Conservation (phyloP, 1,140 invertebrate genomes). For the Dinoponera quadriceps region DNA sequence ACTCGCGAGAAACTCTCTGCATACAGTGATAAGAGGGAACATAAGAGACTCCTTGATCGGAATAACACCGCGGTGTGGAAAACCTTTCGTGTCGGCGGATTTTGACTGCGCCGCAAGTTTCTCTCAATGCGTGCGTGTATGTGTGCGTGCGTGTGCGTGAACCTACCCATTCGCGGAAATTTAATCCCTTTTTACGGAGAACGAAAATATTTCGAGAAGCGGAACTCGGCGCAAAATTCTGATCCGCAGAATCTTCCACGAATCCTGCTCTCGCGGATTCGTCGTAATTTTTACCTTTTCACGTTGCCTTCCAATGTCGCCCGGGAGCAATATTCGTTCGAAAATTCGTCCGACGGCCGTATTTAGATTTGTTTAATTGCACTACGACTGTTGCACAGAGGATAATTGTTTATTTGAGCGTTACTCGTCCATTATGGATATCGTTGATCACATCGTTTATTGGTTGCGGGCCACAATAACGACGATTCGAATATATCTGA, state of each 20-base stretch:
- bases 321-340: background rate
- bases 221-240: background rate
- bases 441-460: background rate
- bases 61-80: background rate
- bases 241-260: background rate
- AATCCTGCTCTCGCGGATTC: background rate
- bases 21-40: background rate
- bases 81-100: background rate
- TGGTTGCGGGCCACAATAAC: background rate
- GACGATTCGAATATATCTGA: background rate
- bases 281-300: background rate
- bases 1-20: background rate
- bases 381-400: background rate
- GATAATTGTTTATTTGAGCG: background rate
- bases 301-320: background rate
- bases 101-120: background rate
- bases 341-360: background rate
- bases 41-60: background rate
- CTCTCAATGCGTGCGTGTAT: too few relatives aligned
- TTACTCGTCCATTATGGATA: constrained; percentile 1
- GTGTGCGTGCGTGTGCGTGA: too few relatives aligned
- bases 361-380: constrained; percentile 29
- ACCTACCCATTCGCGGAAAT: too few relatives aligned
- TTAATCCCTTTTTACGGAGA: background rate
- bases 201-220: background rate